Conservation (phyloP, 2,888 invertebrate genomes). For the Cepaea hortensis region DNA sequence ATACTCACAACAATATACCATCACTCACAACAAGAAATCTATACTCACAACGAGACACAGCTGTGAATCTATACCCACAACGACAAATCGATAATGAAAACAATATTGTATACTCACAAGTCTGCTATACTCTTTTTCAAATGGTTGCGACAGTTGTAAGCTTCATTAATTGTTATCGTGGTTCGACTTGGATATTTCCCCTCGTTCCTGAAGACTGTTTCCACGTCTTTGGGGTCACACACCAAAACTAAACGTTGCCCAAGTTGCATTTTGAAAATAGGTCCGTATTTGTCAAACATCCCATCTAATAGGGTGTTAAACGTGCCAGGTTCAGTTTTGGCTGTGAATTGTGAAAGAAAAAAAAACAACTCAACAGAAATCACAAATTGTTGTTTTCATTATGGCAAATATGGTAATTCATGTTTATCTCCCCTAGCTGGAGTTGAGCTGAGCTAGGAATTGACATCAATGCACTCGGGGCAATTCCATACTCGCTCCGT, state of each 20-base stretch:
- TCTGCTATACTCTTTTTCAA: neutral
- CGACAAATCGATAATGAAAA: no score
- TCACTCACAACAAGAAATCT: no score
- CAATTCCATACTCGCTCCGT: no score
- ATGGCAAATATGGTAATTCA: no score
- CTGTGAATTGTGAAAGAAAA: neutral
- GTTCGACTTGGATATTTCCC: constrained; percentile 51
- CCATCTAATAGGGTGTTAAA: constrained; percentile 34
- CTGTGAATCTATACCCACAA: no score
- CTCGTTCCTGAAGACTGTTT: constrained; percentile 51
- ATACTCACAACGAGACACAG: no score
- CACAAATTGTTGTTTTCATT: no score
- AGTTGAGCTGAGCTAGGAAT: no score
- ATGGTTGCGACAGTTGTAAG: constrained; percentile 17
- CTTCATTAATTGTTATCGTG: neutral
- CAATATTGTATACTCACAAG: constrained; percentile 23
- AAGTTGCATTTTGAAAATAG: constrained; percentile 49
- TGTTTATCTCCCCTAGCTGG: no score
- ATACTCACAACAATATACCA: no score
- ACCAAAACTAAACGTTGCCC: constrained; percentile 48
- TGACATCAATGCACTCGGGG: no score
- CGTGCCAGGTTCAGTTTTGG: neutral
- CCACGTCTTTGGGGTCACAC: constrained; percentile 51
- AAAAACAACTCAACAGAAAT: neutral
- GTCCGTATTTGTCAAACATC: constrained; percentile 52